Conservation (phyloP, 2,113 vertebrate species). For the Pterocles orientalis region DNA sequence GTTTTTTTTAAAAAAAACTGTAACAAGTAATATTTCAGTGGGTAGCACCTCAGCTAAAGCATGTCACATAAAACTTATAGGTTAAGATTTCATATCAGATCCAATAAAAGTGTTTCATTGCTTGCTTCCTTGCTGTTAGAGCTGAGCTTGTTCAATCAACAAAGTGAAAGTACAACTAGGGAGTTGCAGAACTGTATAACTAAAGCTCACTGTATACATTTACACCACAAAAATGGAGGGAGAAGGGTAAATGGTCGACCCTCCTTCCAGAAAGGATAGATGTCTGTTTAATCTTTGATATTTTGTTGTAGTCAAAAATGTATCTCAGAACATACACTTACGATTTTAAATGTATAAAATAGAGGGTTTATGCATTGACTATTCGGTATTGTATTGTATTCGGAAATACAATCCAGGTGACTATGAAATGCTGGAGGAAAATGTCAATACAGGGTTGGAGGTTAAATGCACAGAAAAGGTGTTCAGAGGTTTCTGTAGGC, state of each 20-base stretch:
- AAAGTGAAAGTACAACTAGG: neutral
- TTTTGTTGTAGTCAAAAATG: neutral
- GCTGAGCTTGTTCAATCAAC: neutral
- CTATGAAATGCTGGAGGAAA: neutral
- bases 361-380: neutral
- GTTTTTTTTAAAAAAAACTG: neutral
- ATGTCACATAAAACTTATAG: neutral
- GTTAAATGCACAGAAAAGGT: neutral
- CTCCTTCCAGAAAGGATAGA: neutral
- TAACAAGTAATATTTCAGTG: neutral
- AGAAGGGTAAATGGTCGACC: neutral
- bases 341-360: neutral
- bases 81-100: neutral
- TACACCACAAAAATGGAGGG: neutral
- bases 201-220: neutral
- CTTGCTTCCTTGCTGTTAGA: neutral
- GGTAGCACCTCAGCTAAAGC: neutral
- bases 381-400: neutral
- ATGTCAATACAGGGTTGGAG: neutral
- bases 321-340: neutral
- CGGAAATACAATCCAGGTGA: neutral
- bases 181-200: neutral
- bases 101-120: neutral
- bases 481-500: neutral
- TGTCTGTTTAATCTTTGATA: neutral